Evolutionary conservation across 2,888 invertebrate species (phyloP).

Genomic region (Cabera pusaria): DNA sequence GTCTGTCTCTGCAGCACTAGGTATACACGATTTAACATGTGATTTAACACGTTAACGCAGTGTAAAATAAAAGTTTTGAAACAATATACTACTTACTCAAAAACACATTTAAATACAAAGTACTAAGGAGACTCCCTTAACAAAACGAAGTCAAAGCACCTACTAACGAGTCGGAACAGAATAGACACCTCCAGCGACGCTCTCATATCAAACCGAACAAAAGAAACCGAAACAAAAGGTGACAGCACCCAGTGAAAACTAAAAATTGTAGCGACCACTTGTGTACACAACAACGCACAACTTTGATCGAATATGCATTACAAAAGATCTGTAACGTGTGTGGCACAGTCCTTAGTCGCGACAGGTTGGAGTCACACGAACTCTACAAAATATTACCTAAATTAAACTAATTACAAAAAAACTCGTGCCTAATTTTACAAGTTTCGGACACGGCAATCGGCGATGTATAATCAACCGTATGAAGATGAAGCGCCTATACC

Average conservation of each 20-base stretch:
- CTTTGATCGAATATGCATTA: constrained; percentile 81
- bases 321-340: constrained; percentile 66
- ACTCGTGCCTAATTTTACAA: constrained; percentile 12
- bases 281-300: constrained; percentile 71
- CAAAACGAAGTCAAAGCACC: too few species aligned
- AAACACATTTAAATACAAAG: too few species aligned
- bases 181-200: constrained; percentile 21
- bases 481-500: constrained; percentile 69
- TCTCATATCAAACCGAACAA: constrained; percentile 42
- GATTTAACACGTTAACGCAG: too few species aligned
- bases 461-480: constrained; percentile 66
- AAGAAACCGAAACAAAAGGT: constrained; percentile 45
- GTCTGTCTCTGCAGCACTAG: too few species aligned
- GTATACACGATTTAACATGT: too few species aligned
- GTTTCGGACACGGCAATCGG: constrained; percentile 1
- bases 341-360: constrained; percentile 65
- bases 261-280: constrained; percentile 67
- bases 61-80: too few species aligned
- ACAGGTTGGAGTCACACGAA: constrained; percentile 56
- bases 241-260: constrained; percentile 51
- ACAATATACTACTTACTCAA: too few species aligned
- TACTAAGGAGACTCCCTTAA: too few species aligned
- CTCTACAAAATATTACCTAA: too few species aligned
- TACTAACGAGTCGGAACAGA: too few species aligned
- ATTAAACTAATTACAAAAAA: too few species aligned